Evolutionary conservation across 2,888 invertebrate genomes (phyloP), one percentile per base, ranked within the genome.

Genomic region (Dromius quadrimaculatus): DNA sequence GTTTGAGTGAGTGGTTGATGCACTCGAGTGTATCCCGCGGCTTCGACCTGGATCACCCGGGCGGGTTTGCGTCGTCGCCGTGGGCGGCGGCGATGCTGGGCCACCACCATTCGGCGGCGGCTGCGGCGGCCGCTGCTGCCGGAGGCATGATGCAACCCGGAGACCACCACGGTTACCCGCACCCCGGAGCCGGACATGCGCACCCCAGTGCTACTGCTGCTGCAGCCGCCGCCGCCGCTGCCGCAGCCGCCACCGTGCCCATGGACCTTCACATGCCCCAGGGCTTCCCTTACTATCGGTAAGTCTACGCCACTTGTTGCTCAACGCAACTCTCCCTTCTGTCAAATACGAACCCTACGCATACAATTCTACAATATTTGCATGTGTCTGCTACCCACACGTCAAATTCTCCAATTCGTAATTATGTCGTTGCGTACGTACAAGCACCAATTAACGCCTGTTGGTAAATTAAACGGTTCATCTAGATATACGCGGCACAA

Each of bases 181-280:
- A 87, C 81, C 87, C 87, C 76, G 86, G 87, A 73, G 85, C 88
- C 81, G 82, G 84, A 80, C 83, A 87, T 81, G 76, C 75, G 41
- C 83, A 83, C 73, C 82, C 81, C 36, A 79, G 81, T 72, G 83
- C 83, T 73, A 80, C 79, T 54, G 81, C 85, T 38, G 84, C 86
- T 77, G 88, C 87, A 76, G 84, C 81, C 34, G 79, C 81, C 72
- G 83, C 84, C 74, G 80, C 80, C 47, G 81, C 85, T 36, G 84
- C 86, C 77, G 79, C 81, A 72, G 83, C 84, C 74, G 80, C 80
- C 85, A 41, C 86, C 77, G 89, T 92, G 89, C 94, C 94, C 63
- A 94, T 95, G 94, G 95, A 95, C 83, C 87, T 95, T 77, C 95
- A 95, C 84, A 94, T 95, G 82, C 92, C 94, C 61, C 95, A 94